Base-by-base conservation (phyloP, 35 echinoderm and acorn worm genomes). In the Patiria miniata region DNA sequence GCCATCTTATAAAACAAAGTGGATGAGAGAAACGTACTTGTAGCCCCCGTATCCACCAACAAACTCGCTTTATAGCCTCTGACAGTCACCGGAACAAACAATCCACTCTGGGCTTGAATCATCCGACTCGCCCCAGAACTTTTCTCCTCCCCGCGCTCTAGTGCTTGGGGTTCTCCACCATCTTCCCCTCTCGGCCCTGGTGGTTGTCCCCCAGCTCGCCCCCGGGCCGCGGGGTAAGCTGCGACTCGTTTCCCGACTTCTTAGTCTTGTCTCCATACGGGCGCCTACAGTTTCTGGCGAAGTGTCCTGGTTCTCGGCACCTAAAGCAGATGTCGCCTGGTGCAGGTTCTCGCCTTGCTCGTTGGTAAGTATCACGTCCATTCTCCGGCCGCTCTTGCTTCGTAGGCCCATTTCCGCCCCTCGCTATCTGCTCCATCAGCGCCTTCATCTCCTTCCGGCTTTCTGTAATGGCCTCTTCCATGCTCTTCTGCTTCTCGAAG, bases 231-330 rank as follows among this genome's bases (percentile, higher is more conserved):
- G 9, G 53, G 39, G 68, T 77, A 17, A 69, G 85, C 73, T 79
- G 68, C n/a, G 40, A 7, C 7, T 38, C 85, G 85, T 87, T 87
- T 87, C 39, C 85, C 85, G 61, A 68, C 68, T 79, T 15, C 8
- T 19, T 18, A 21, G 19, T 60, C 28, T 60, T 26, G 28, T 0
- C 56, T 21, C 18, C n/a, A n/a, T n/a, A n/a, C n/a, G n/a, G n/a
- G n/a, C n/a, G n/a, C n/a, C n/a, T n/a, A n/a, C n/a, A n/a, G 3
- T n/a, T 19, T 60, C 17, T 60, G n/a, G n/a, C n/a, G n/a, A n/a
- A n/a, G n/a, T n/a, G n/a, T n/a, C n/a, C n/a, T n/a, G n/a, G n/a
- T n/a, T n/a, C n/a, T n/a, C n/a, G n/a, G n/a, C n/a, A n/a, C n/a
- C n/a, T n/a, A n/a, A n/a, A n/a, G n/a, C n/a, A n/a, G n/a, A n/a